Evolutionary conservation across 2,888 invertebrate species (phyloP).

Genomic region (Hipparchia sbordonii): DNA sequence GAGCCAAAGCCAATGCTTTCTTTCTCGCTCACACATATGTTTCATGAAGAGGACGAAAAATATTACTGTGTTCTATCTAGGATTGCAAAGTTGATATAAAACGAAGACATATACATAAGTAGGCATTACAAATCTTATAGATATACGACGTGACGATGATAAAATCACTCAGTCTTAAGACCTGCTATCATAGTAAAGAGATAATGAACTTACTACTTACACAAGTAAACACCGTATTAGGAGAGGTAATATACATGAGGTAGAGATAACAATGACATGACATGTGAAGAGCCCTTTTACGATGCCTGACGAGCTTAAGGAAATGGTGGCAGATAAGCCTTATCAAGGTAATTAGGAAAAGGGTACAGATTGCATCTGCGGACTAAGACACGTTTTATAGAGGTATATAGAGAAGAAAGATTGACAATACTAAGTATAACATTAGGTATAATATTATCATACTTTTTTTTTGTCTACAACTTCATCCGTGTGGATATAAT

Average conservation of each 20-base stretch:
- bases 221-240: slow-evolving; percentile 12
- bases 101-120: slow-evolving; percentile 25
- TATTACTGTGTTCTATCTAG: not conserved
- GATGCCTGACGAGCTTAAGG: slow-evolving; percentile 22
- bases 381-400: not conserved
- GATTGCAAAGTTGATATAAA: slow-evolving; percentile 6
- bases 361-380: slow-evolving; percentile 20
- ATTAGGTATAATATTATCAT: too few species aligned
- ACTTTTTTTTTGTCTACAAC: too few species aligned
- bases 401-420: not conserved
- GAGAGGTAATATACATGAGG: not conserved
- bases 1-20: slow-evolving; percentile 38
- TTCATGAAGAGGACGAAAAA: slow-evolving; percentile 25
- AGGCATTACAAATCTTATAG: slow-evolving; percentile 40
- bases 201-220: not conserved
- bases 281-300: not conserved
- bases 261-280: slow-evolving; percentile 20
- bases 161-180: too few species aligned
- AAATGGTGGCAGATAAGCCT: slow-evolving; percentile 31
- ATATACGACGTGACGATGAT: too few species aligned
- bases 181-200: not conserved
- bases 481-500: too few species aligned
- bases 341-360: slow-evolving; percentile 27
- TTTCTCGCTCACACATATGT: slow-evolving; percentile 39
- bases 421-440: too few species aligned